These are phyloP conservation scores for Scartelaos histophorus DNA, from an alignment of 2,113 vertebrate genomes.

Conservation along the genomic window DNA sequence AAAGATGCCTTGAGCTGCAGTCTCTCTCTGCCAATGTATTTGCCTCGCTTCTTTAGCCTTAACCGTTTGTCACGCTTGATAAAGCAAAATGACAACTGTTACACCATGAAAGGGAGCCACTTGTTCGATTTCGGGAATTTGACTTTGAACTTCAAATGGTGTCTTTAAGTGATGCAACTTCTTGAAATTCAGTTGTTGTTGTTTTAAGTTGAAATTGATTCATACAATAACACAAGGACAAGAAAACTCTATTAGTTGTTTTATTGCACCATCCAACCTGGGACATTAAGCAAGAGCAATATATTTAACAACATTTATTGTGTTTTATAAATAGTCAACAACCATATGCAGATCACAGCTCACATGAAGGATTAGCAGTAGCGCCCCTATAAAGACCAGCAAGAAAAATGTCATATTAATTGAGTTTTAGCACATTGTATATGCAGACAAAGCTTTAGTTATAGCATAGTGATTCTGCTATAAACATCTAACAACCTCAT, in stretches of 20 bases:
- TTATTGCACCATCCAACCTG: constrained; percentile 48
- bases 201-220: constrained; percentile 53
- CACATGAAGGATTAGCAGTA: no score
- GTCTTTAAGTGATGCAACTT: constrained; percentile 62
- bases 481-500: neutral
- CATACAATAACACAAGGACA: constrained; percentile 35
- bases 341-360: no score
- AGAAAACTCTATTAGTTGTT: constrained; percentile 9
- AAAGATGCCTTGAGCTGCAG: constrained; percentile 11
- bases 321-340: neutral
- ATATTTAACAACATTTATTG: no score
- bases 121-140: constrained; percentile 46
- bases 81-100: constrained; percentile 52
- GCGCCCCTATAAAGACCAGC: neutral
- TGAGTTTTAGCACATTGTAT: neutral
- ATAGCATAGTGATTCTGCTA: neutral
- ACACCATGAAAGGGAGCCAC: constrained; percentile 44
- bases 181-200: constrained; percentile 62
- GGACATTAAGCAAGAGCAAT: neutral
- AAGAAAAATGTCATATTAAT: neutral
- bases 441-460: neutral
- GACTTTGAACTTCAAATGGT: constrained; percentile 50
- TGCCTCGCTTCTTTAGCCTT: constrained; percentile 11
- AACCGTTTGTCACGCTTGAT: constrained; percentile 42
- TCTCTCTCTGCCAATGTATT: constrained; percentile 26